Base-by-base conservation (phyloP, 2,888 invertebrate genomes). In the Chymomyza procnemis region DNA sequence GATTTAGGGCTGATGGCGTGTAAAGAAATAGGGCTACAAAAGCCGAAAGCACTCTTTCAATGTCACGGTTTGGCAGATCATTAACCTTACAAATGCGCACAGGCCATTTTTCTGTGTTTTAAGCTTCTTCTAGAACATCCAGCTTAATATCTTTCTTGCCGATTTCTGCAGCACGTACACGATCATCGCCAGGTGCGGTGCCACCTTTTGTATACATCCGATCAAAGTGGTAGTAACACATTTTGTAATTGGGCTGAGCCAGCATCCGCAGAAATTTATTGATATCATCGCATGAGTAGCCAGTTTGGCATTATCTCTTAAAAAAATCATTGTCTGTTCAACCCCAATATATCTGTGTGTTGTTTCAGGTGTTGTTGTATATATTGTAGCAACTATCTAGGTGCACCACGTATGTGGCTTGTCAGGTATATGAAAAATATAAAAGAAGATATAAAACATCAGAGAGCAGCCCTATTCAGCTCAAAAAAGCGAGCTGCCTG, bases 181-280 rank as follows among this genome's bases (percentile, higher is more conserved):
- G 93, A 91, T 99, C 99, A 91, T 95, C 99, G 3, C 99, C 99
- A 48, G 97, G 16, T 52, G 34, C 92, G 90, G 87, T 96, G 95
- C 94, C 92, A 90, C 95, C 93, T 87, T 94, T 94, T 62, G 94
- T 89, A 83, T 95, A 95, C 66, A 96, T 91, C 87, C 97, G 96
- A 4, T 97, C 97, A 91, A 97, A 97, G 80, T 96, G 93, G 90
- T 96, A 99, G 92, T 99, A 99, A 87, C 97, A 97, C 86, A 99
- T 92, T 92, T 99, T 99, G 92, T 99, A 99, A 99, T 99, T 72
- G 99, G 93, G 91, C 97, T 0, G 99, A 97, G 16, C 97, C 99
- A 99, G 99, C 99, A 99, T 99, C 99, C 99, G 99, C 75, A 99
- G 93, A 90, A 99, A 99, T 92, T 99, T 99, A 91, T 99, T 99